Evolutionary conservation across 2,888 invertebrate genomes (phyloP).

Genomic region (Nysson spinosus): DNA sequence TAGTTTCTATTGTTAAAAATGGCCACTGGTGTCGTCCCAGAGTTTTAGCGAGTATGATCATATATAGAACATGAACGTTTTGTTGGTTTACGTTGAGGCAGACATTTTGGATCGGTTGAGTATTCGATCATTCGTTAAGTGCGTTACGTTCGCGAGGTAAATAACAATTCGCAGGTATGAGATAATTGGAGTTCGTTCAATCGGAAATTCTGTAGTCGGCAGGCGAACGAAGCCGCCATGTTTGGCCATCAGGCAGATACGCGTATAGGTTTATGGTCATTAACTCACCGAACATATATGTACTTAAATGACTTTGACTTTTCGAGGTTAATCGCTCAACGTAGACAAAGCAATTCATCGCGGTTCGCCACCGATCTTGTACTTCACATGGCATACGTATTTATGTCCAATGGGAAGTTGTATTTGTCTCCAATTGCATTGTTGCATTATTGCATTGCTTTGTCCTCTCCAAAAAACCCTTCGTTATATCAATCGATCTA

Average conservation of each 20-base stretch:
- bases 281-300: constrained; percentile 40
- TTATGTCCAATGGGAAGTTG: not conserved
- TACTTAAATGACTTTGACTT: constrained; percentile 44
- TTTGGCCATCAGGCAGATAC: constrained; percentile 7
- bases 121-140: not conserved
- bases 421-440: not conserved
- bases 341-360: constrained; percentile 27
- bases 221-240: constrained; percentile 26
- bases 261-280: constrained; percentile 15
- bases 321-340: constrained; percentile 26
- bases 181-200: constrained; percentile 20
- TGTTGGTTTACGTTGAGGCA: too few relatives aligned
- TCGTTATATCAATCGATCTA: too few relatives aligned
- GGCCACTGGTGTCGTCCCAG: too few relatives aligned
- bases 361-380: constrained; percentile 16
- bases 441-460: too few relatives aligned
- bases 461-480: too few relatives aligned
- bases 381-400: constrained; percentile 16
- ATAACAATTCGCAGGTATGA: constrained; percentile 2
- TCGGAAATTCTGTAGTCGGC: constrained; percentile 2
- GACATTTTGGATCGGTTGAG: too few relatives aligned
- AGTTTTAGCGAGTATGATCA: too few relatives aligned
- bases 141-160: too few relatives aligned
- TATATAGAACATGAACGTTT: too few relatives aligned
- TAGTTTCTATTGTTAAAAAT: too few relatives aligned